phyloP scores from a whole-genome alignment of 1,140 invertebrate genomes.

The Calliopsis andreniformis region DNA sequence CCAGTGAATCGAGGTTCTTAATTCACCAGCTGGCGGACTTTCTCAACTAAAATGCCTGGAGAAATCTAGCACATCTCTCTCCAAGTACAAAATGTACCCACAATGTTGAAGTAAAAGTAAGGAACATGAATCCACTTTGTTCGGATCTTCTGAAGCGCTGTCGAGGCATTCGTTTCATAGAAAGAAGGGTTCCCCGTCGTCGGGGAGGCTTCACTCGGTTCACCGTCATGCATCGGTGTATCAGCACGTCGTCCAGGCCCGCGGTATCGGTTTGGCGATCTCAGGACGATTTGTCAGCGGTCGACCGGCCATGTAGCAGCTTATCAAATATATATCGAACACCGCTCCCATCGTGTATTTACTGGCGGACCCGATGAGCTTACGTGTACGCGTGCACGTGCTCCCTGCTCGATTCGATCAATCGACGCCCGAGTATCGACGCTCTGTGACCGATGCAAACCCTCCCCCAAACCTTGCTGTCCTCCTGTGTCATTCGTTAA shows the following conservation, averaged over 20 bases:
- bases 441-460: constrained; percentile 24
- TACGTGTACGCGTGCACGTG: constrained; percentile 59
- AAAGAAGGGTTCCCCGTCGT: constrained; percentile 44
- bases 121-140: no score
- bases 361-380: constrained; percentile 60
- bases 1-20: no score
- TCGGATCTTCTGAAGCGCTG: neutral
- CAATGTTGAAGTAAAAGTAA: no score
- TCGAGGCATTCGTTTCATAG: neutral
- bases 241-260: constrained; percentile 69
- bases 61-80: no score
- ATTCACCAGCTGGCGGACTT: no score
- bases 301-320: constrained; percentile 75
- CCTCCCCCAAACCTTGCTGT: neutral
- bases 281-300: constrained; percentile 78
- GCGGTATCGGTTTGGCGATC: constrained; percentile 73
- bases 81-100: no score
- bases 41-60: no score
- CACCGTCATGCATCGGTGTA: constrained; percentile 73
- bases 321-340: constrained; percentile 80
- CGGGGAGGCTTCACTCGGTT: constrained; percentile 65
- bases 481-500: constrained; percentile 22
- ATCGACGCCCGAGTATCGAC: constrained; percentile 16
- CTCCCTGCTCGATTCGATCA: constrained; percentile 48
- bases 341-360: constrained; percentile 77